Conservation (phyloP, 1,140 invertebrate species). For the Heliconius congener region DNA sequence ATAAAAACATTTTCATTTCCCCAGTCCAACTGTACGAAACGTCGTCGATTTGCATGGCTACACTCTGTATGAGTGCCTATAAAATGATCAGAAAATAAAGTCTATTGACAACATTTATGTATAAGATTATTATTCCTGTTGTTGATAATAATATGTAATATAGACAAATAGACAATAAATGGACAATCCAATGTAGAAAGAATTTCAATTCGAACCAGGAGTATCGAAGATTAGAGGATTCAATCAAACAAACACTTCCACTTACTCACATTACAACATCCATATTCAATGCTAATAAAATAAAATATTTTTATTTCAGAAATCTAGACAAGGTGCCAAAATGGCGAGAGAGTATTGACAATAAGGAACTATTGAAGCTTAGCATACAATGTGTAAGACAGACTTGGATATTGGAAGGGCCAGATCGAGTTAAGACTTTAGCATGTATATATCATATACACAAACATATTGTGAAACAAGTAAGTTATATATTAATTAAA, state of each 20-base stretch:
- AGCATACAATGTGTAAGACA: constrained; percentile 61
- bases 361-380: constrained; percentile 49
- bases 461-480: constrained; percentile 58
- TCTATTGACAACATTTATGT: no score
- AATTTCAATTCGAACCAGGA: no score
- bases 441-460: constrained; percentile 67
- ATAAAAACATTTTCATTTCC: neutral
- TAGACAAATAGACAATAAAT: no score
- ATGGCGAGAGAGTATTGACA: constrained; percentile 57
- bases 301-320: constrained; percentile 40
- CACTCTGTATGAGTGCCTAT: neutral
- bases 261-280: no score
- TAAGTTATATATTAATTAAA: constrained; percentile 28
- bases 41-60: neutral
- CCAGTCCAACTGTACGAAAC: neutral
- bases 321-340: constrained; percentile 65
- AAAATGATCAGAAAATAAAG: no score
- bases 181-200: no score
- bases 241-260: no score
- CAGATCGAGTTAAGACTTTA: constrained; percentile 53
- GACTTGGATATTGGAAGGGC: constrained; percentile 42
- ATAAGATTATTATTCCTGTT: no score
- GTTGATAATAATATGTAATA: no score
- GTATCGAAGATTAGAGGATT: no score
- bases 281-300: no score